Percentiles rank a stretch among this genome's conserved stretches.
Evolutionary conservation across 1,140 invertebrate genomes (phyloP).

Genomic region (Zaprionus ornatus): DNA sequence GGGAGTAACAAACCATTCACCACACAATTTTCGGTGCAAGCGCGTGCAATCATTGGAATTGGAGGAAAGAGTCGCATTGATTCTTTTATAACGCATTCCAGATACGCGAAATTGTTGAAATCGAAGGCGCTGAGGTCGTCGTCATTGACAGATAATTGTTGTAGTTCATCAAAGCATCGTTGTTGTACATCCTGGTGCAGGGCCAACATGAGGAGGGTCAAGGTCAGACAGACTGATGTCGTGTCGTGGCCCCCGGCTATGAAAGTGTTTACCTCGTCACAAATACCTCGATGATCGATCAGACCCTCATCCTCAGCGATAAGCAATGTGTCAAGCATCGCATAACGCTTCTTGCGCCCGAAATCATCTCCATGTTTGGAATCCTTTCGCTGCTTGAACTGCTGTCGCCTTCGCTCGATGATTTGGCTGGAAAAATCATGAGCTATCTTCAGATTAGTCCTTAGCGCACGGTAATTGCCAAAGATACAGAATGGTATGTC

Average conservation of each 20-base stretch:
- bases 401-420: conserved; percentile 57
- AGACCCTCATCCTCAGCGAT: conserved; percentile 85
- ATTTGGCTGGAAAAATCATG: conserved; percentile 72
- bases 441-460: conserved; percentile 50
- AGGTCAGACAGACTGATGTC: conserved; percentile 87
- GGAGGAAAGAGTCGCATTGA: conserved; percentile 87
- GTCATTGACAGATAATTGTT: conserved; percentile 29
- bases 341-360: conserved; percentile 85
- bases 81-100: conserved; percentile 88
- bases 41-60: conserved; percentile 87
- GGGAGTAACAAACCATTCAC: conserved; percentile 84
- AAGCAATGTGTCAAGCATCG: conserved; percentile 92
- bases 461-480: conserved; percentile 56
- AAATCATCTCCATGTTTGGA: conserved; percentile 8
- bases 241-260: conserved; percentile 93
- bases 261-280: conserved; percentile 93
- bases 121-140: conserved; percentile 84
- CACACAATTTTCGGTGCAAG: conserved; percentile 84
- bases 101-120: conserved; percentile 86
- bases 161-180: conserved; percentile 85
- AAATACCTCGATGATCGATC: conserved; percentile 88
- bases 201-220: conserved; percentile 86
- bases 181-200: conserved; percentile 87
- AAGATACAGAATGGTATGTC: conserved; percentile 36
- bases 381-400: conserved; percentile 24